Percentiles rank a stretch among this genome's conserved stretches.
Evolutionary conservation across 2,888 invertebrate species (phyloP).

Genomic region (Heteromurus nitidus): DNA sequence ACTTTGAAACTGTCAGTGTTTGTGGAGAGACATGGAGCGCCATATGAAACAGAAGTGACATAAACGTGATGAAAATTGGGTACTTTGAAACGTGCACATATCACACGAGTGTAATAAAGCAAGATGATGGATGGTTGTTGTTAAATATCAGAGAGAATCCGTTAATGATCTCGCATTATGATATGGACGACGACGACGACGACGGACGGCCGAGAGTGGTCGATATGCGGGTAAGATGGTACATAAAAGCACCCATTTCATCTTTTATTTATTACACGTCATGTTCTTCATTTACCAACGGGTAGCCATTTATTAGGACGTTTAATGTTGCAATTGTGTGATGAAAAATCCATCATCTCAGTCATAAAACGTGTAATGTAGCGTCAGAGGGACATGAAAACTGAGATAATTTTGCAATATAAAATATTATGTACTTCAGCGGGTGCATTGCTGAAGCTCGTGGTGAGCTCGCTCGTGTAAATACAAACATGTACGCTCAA

Average conservation of each 20-base stretch:
- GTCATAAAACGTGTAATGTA: slow-evolving; percentile 11
- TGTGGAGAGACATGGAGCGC: no score
- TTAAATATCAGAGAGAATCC: neutral
- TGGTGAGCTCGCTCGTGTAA: no score
- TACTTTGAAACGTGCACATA: neutral
- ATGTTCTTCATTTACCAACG: neutral
- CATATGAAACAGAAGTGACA: neutral
- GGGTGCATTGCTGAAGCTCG: no score
- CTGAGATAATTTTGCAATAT: no score
- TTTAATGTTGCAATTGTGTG: slow-evolving; percentile 20
- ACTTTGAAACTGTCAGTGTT: no score
- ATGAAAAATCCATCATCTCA: slow-evolving; percentile 30
- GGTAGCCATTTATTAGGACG: slow-evolving; percentile 24
- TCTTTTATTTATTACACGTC: neutral
- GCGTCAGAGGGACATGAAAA: neutral
- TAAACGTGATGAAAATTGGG: slow-evolving; percentile 10
- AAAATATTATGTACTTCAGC: no score
- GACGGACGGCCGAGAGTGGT: no score
- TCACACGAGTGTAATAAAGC: neutral
- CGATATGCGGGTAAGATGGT: no score
- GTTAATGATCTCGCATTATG: slow-evolving; percentile 22
- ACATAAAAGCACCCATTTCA: neutral
- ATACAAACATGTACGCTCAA: no score
- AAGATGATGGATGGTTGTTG: neutral
- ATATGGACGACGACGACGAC: neutral